Conservation (phyloP, 23 tunicate genomes). For the Ascidia mentula region DNA sequence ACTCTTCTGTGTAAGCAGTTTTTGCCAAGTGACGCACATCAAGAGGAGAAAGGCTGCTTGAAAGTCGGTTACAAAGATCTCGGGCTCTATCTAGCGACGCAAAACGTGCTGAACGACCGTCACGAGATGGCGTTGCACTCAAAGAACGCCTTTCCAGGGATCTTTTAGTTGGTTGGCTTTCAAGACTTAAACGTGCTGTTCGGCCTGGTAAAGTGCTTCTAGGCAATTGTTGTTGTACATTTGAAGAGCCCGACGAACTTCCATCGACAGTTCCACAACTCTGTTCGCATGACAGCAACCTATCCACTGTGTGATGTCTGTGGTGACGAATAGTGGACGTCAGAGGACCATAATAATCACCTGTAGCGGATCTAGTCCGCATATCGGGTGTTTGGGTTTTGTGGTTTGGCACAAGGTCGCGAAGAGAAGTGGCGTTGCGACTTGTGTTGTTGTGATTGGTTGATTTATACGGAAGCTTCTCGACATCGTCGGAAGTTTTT, state of each 20-base stretch:
- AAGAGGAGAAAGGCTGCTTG: not conserved
- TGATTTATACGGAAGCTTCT: not conserved
- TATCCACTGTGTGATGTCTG: not conserved
- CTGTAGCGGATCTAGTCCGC: not conserved
- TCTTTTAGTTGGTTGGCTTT: not conserved
- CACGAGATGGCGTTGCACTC: not conserved
- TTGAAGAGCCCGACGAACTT: not conserved
- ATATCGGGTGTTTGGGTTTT: not conserved
- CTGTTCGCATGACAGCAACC: not conserved
- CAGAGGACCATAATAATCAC: not conserved
- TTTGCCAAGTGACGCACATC: slow-evolving; percentile 4
- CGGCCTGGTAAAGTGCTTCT: not conserved
- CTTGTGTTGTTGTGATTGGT: not conserved
- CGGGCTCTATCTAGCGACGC: slow-evolving; percentile 3
- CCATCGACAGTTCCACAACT: not conserved
- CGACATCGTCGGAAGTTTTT: not conserved
- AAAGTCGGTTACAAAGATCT: not conserved
- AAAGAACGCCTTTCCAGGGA: not conserved
- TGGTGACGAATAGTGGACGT: not conserved
- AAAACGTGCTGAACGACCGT: not conserved
- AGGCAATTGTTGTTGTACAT: not conserved
- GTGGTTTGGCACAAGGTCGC: not conserved
- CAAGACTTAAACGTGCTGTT: too few species aligned
- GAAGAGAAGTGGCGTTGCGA: not conserved
- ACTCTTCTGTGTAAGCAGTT: slow-evolving; percentile 33